phyloP scores from a whole-genome alignment of 1,140 invertebrate genomes.

The Aricia agestis region DNA sequence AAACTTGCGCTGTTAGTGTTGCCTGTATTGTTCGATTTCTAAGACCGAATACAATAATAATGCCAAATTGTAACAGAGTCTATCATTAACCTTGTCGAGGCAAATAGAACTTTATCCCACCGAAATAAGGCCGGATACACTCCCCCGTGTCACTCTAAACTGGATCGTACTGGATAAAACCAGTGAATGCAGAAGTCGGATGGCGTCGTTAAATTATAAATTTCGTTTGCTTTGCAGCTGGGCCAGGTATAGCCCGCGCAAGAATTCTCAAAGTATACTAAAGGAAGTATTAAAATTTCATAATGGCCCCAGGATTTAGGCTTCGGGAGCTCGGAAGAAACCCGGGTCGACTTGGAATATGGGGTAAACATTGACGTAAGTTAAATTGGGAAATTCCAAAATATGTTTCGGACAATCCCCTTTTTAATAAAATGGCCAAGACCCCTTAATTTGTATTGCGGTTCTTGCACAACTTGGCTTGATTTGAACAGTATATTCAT shows the following conservation, averaged over 20 bases:
- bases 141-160: neutral
- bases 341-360: neutral
- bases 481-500: neutral
- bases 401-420: neutral
- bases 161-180: conserved; percentile 8
- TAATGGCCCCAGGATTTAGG: neutral
- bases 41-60: conserved; percentile 42
- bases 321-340: neutral
- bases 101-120: conserved; percentile 27
- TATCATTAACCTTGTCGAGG: conserved; percentile 19
- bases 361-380: neutral
- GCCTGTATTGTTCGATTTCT: conserved; percentile 52
- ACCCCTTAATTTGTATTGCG: neutral
- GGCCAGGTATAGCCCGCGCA: conserved; percentile 24
- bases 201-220: conserved; percentile 54
- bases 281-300: conserved; percentile 13
- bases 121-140: conserved; percentile 23
- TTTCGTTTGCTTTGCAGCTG: conserved; percentile 43
- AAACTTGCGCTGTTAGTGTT: conserved; percentile 55
- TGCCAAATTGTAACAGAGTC: conserved; percentile 30
- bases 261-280: conserved; percentile 11
- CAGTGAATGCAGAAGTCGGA: conserved; percentile 34
- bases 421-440: neutral
- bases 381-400: neutral
- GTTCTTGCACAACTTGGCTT: neutral